Percentiles rank a stretch among this genome's conserved stretches.
Evolutionary conservation across 1,140 invertebrate species (phyloP).

Genomic region (Drosophila erecta): DNA sequence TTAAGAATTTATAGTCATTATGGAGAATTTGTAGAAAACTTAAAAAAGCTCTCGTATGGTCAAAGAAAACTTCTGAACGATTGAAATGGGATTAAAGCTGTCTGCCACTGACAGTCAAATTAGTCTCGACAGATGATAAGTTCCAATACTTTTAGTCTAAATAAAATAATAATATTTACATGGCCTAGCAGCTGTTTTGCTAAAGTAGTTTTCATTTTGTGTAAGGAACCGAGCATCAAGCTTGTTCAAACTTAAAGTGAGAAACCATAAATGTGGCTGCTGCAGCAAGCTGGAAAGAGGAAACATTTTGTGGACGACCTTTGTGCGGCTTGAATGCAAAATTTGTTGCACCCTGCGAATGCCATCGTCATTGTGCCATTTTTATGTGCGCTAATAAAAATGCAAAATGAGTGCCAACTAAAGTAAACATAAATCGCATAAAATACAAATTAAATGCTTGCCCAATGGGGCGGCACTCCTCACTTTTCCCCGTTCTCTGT

Average conservation of each 20-base stretch:
- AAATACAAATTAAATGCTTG: conserved; percentile 81
- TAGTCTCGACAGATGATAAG: neutral
- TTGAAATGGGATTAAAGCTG: neutral
- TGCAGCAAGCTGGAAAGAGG: conserved; percentile 1
- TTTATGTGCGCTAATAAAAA: conserved; percentile 68
- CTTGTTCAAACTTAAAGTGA: conserved; percentile 7
- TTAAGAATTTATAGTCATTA: conserved; percentile 55
- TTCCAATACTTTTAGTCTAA: neutral
- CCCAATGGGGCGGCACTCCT: conserved; percentile 40
- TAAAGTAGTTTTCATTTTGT: conserved; percentile 8
- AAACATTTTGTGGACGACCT: conserved; percentile 25
- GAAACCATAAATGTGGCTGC: conserved; percentile 13
- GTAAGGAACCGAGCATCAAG: neutral
- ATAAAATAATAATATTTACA: neutral
- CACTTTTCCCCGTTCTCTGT: conserved; percentile 6
- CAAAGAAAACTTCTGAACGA: conserved; percentile 5
- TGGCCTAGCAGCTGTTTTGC: neutral
- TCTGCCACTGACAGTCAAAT: neutral
- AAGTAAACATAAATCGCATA: conserved; percentile 77
- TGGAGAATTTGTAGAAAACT: conserved; percentile 8
- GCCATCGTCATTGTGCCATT: conserved; percentile 33
- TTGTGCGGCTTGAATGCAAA: conserved; percentile 40
- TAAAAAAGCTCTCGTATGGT: conserved; percentile 7
- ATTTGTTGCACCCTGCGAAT: conserved; percentile 45
- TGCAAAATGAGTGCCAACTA: conserved; percentile 64